Evolutionary conservation across 2,888 invertebrate genomes (phyloP).

Genomic region (Dynastes grantii): DNA sequence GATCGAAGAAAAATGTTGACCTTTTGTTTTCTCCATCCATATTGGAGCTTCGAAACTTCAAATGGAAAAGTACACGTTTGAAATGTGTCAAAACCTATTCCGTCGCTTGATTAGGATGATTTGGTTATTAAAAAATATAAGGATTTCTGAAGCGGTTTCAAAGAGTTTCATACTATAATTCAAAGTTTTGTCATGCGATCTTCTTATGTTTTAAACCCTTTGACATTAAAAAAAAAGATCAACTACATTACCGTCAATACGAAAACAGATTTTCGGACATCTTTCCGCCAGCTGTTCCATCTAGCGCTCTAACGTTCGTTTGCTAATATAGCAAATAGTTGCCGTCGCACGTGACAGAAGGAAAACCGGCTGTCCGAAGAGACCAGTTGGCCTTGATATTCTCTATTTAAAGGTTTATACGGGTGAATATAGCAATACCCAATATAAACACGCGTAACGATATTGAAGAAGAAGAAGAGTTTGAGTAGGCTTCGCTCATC

Average conservation of each 20-base stretch:
- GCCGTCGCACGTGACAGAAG: conserved; percentile 37
- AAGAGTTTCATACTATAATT: too few relatives aligned
- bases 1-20: too few relatives aligned
- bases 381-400: conserved; percentile 39
- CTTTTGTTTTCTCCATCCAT: too few relatives aligned
- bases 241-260: not conserved
- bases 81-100: too few relatives aligned
- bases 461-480: not conserved
- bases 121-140: too few relatives aligned
- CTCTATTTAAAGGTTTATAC: conserved; percentile 23
- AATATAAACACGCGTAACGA: not conserved
- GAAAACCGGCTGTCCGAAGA: conserved; percentile 16
- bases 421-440: not conserved
- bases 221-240: not conserved
- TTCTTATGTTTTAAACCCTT: not conserved
- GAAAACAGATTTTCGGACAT: not conserved
- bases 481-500: not conserved
- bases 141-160: too few relatives aligned
- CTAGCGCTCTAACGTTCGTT: not conserved
- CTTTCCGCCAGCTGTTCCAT: not conserved
- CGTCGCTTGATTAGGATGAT: too few relatives aligned
- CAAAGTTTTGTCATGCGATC: not conserved
- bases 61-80: too few relatives aligned
- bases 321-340: conserved; percentile 28
- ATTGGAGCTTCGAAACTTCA: too few relatives aligned